Evolutionary conservation across 2,797 vertebrate species (phyloP).

Genomic region (Tokudaia tokunoshimensis): DNA sequence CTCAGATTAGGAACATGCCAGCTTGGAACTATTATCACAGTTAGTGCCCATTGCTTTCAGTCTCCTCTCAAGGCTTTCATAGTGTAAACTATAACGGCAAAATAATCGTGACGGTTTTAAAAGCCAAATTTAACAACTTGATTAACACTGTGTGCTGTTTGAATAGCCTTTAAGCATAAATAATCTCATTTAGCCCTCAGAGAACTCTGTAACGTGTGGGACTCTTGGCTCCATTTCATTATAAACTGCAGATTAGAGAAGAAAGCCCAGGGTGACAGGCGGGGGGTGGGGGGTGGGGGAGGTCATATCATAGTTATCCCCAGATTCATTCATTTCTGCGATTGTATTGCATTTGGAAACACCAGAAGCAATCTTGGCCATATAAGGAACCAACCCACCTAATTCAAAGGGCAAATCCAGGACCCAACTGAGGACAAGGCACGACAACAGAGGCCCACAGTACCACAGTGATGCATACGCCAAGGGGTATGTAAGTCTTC

Average conservation of each 20-base stretch:
- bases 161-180: slow-evolving; percentile 46
- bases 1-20: slow-evolving; percentile 9
- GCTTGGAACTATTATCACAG: neutral
- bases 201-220: neutral
- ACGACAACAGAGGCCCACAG: neutral
- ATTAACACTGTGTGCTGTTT: neutral
- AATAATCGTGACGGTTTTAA: slow-evolving; percentile 45
- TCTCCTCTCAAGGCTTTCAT: neutral
- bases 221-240: neutral
- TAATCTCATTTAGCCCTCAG: neutral
- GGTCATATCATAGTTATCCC: neutral
- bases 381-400: neutral
- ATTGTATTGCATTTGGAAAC: neutral
- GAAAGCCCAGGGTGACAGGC: neutral
- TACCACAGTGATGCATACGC: neutral
- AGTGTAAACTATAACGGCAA: slow-evolving; percentile 34
- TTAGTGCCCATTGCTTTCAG: neutral
- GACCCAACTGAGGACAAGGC: neutral
- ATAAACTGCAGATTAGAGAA: slow-evolving; percentile 21
- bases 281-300: neutral
- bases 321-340: neutral
- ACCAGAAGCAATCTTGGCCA: neutral
- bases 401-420: neutral
- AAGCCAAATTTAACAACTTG: slow-evolving; percentile 42
- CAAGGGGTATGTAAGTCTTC: neutral